Evolutionary conservation across 1,140 invertebrate species (phyloP), one percentile per base, ranked within the genome.

Genomic region (Hylaeus anthracinus): DNA sequence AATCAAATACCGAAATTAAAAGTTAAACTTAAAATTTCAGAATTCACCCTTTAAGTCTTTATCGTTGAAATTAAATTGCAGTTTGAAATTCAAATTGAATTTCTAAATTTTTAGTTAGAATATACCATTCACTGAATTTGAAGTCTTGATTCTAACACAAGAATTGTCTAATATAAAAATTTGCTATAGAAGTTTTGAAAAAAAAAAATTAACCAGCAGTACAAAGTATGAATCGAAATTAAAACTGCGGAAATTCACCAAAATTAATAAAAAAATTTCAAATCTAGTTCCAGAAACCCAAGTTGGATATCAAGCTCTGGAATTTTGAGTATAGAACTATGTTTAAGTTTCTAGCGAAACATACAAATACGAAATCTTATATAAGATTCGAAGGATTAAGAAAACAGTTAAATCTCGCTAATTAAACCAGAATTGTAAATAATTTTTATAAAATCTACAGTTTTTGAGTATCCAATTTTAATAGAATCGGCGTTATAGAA

Each of bases 11-110:
- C 51, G 12, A 51, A 72, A 37, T 55, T 63, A 26, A 41, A 5
- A 37, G 3, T 41, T 73, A 6, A 73, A 79, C 26, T 41, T 39
- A 65, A 72, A 79, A 79, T 79, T 73, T 73, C 5, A 79, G 53
- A 78, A 72, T 64, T 51, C 41, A 65, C 58, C 12, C 48, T 79
- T 53, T 15, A 72, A 15, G 5, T 56, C 3, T 56, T 58, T 55
- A 41, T 26, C 8, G 39, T 56, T 51, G 8, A 56, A 65, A 56
- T 60, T 43, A 56, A 5, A 72, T 55, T 8, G 6, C 4, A 63
- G 41, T 72, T 10, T 37, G 26, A 64, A 37, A 43, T 73, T 48
- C 41, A 73, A 73, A 73, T 5, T 70, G 65, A 77, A 77, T 61
- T 77, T 43, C 15, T 51, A 77, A 77, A 69, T 70, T 77, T 77